Percentiles rank a stretch among this genome's conserved stretches.
Conservation (phyloP, 2,888 invertebrate genomes). For the Neoaliturus tenellus region DNA sequence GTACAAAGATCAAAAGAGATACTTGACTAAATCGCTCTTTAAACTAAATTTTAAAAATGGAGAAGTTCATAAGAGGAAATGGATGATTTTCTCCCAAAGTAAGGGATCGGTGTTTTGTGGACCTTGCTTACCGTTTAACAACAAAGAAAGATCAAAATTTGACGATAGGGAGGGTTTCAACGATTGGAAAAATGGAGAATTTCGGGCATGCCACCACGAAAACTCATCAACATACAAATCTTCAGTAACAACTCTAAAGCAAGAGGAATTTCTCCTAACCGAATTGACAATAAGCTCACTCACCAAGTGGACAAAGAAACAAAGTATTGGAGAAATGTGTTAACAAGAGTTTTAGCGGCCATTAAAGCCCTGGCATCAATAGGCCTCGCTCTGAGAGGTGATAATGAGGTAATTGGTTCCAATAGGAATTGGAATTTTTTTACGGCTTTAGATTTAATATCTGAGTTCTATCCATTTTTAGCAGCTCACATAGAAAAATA, state of each 20-base stretch:
- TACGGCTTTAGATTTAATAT: constrained; percentile 11
- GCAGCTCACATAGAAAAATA: not conserved
- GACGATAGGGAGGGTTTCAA: constrained; percentile 31
- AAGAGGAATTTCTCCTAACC: constrained; percentile 29
- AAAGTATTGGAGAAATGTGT: constrained; percentile 42
- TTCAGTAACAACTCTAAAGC: constrained; percentile 15
- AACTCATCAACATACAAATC: constrained; percentile 23
- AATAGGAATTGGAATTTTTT: constrained; percentile 37
- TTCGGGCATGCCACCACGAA: constrained; percentile 8
- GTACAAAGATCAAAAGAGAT: constrained; percentile 39
- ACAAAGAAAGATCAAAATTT: constrained; percentile 21
- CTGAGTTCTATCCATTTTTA: constrained; percentile 4
- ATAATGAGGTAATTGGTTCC: constrained; percentile 9
- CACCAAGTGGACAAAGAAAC: constrained; percentile 17
- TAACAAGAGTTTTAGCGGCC: constrained; percentile 20
- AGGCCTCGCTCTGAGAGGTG: constrained; percentile 24
- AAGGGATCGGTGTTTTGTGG: constrained; percentile 42
- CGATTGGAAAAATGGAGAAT: constrained; percentile 39
- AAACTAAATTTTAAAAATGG: constrained; percentile 10
- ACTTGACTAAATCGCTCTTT: constrained; percentile 42
- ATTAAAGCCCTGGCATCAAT: not conserved
- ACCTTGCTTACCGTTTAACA: constrained; percentile 43
- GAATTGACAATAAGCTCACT: constrained; percentile 25
- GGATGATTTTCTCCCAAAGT: constrained; percentile 19
- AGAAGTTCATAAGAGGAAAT: constrained; percentile 26